Base-by-base conservation (phyloP, 2,797 vertebrate genomes). In the Bovichtus variegatus region DNA sequence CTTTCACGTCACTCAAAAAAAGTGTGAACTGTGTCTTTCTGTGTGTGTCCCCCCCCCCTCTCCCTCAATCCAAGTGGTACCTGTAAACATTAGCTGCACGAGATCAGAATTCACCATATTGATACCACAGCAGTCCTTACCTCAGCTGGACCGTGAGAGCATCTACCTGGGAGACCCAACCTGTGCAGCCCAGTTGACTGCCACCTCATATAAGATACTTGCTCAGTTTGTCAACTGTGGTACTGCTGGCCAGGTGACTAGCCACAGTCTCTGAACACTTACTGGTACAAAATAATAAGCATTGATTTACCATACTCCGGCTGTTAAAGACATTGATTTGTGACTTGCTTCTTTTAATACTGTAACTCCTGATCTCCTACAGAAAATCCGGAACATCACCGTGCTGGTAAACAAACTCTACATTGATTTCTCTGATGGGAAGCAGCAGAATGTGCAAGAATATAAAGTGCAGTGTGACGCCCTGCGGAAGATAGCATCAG, bases 31-130 rank as follows among this genome's bases (percentile, higher is more conserved):
- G 62, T 80, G 11, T 62, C 16, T 47, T 44, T 47, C 11, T 0
- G 7, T n/a, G n/a, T n/a, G n/a, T n/a, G n/a, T n/a, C n/a, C n/a
- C n/a, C n/a, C n/a, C n/a, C n/a, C n/a, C n/a, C n/a, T n/a, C 27
- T 11, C 19, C 60, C 10, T 3, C 18, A 40, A 81, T 82, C 29
- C 60, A 82, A 99, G 98, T 99, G 61, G 97, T 99, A 6, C 98
- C 98, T 38, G 92, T 99, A 81, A 99, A 99, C 0, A 80, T 99
- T 77, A 99, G 96, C 95, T 99, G 98, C 91, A 98, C 97, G 29
- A 96, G 98, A 83, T 98, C 96, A 0, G 97, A 99, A 63, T 99
- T 99, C 94, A 97, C 97, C 92, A 99, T 99, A 83, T 94, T 97
- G 91, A 97, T 99, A 84, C 93, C 97, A 0, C 78, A 93, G 59